phyloP scores from a whole-genome alignment of 1,140 invertebrate genomes.

The Heliconius hermathena region DNA sequence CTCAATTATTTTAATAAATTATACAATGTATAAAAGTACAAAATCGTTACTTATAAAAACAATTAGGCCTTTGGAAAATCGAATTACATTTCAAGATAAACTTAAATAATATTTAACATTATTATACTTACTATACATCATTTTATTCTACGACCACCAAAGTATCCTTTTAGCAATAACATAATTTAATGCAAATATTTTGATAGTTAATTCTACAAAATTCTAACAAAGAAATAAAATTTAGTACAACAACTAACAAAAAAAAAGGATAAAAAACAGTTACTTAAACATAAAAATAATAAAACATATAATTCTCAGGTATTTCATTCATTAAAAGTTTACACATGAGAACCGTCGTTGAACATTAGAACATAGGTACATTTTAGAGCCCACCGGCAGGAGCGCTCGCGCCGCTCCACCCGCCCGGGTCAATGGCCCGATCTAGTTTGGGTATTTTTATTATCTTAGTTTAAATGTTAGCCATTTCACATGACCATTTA shows the following conservation, averaged over 20 bases:
- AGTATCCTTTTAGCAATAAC: not conserved
- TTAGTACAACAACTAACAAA: not conserved
- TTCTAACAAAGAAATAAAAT: not conserved
- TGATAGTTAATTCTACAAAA: not conserved
- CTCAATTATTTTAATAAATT: not conserved
- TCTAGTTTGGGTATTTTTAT: conserved; percentile 81
- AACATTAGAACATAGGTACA: conserved; percentile 40
- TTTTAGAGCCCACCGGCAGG: conserved; percentile 61
- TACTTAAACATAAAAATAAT: not conserved
- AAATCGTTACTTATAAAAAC: too few species aligned
- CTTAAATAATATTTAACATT: too few species aligned
- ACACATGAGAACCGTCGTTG: conserved; percentile 15
- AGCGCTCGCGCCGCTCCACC: conserved; percentile 60
- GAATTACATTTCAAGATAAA: too few species aligned
- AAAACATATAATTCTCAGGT: not conserved
- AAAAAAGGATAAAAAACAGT: not conserved
- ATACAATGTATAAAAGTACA: not conserved
- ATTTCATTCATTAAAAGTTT: conserved; percentile 27
- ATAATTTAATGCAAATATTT: not conserved
- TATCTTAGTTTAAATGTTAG: conserved; percentile 49
- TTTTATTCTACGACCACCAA: too few species aligned
- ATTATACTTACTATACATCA: too few species aligned
- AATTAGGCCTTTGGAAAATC: too few species aligned
- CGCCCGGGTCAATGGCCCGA: conserved; percentile 72
- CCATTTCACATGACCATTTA: conserved; percentile 22